A percentile compares a stretch with the other conserved stretches of the same genome.
Conservation (phyloP, 2,797 vertebrate genomes). For the Anniella stebbinsi region DNA sequence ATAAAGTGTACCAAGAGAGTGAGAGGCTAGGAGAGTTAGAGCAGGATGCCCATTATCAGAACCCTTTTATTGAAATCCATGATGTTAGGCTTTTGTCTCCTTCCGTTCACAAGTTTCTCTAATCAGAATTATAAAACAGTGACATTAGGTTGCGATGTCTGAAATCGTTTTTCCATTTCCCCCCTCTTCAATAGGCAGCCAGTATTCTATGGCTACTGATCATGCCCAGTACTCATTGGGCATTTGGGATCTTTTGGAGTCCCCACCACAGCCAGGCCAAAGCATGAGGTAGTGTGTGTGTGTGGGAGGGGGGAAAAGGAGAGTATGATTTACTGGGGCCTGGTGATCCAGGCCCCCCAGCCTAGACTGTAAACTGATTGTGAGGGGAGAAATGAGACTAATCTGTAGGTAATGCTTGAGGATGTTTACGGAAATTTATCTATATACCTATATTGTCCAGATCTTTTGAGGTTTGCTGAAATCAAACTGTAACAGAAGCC, state of each 20-base stretch:
- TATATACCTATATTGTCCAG: not conserved
- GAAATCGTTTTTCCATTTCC: not conserved
- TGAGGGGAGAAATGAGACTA: not conserved
- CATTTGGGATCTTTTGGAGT: not conserved
- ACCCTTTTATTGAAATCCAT: not conserved
- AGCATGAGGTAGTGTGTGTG: no score
- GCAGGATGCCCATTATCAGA: slow-evolving; percentile 10
- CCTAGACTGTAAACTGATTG: not conserved
- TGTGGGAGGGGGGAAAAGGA: no score
- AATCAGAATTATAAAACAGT: not conserved
- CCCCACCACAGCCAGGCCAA: no score
- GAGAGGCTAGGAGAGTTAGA: slow-evolving; percentile 42
- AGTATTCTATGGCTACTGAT: not conserved
- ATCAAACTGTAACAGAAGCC: no score
- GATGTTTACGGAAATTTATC: not conserved
- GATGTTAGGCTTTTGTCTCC: not conserved
- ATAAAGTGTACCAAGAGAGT: not conserved
- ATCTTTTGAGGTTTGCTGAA: no score
- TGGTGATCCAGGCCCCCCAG: no score
- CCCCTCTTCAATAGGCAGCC: no score
- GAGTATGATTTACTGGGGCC: no score
- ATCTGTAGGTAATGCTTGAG: not conserved
- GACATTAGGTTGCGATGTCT: not conserved
- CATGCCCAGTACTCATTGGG: not conserved
- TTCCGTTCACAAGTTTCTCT: not conserved